Evolutionary conservation across 2,888 invertebrate genomes (phyloP), one percentile per base, ranked within the genome.

Genomic region (Drosophila anceps): DNA sequence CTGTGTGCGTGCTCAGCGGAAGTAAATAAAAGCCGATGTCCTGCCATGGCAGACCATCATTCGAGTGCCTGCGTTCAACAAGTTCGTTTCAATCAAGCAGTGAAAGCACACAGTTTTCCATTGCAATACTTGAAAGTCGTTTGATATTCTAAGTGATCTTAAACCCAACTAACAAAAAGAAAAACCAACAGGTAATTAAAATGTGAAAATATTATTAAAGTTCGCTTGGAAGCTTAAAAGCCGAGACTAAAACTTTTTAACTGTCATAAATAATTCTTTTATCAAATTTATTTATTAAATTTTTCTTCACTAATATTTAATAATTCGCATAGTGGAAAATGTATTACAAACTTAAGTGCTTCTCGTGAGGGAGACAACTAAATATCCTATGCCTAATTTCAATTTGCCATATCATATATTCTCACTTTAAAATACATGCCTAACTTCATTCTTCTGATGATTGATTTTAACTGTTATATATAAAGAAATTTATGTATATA

Each of bases 21-120:
- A 87, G 84, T 81, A 82, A 88, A 90, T 88, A 88, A 90, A 91
- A 91, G 89, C 91, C 69, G 86, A 82, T 79, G 87, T 91, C 89
- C 88, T 90, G 77, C 70, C 64, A 59, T 66, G 68, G 54, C 63
- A 82, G 75, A 79, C 59, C 77, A 91, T 86, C 91, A 91, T 90
- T 92, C 80, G 82, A 90, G 86, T 76, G 70, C 83, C 81, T 81
- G 87, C 79, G 83, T 81, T 91, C 80, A 81, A 81, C 82, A 82
- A 84, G 83, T 82, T 70, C 74, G 54, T 68, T 70, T 74, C 64
- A 43, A 79, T 48, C 66, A 20, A 63, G 43, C 51, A 51, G 75
- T 59, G 54, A 72, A 72, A 24, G 43, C 41, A 54, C 24, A 43
- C 31, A 58, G 1, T 18, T 39, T 18, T 27, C 39, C 10, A 66